Conservation (phyloP, 23 tunicate genomes). For the Diplosoma virens region DNA sequence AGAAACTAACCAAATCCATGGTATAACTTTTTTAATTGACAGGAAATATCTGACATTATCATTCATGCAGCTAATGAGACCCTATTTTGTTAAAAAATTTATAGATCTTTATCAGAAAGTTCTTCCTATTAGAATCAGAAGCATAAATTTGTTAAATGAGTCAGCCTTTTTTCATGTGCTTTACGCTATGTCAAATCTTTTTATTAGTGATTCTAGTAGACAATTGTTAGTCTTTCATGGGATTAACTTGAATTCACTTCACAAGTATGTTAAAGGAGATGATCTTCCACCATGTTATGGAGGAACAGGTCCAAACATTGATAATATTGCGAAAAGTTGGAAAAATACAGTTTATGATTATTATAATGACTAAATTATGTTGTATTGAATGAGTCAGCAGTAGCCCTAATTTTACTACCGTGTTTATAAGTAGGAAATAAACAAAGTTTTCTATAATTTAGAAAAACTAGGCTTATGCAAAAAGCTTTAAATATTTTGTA, state of each 20-base stretch:
- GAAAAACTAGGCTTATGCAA: too few species aligned
- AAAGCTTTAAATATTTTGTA: too few species aligned
- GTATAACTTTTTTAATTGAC: constrained; percentile 73
- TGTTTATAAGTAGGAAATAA: too few species aligned
- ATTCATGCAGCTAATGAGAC: constrained; percentile 65
- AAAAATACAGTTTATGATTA: constrained; percentile 14
- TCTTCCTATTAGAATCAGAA: constrained; percentile 67
- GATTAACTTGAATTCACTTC: constrained; percentile 28
- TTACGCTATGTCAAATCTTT: constrained; percentile 64
- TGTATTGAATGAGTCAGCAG: too few species aligned
- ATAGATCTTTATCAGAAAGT: constrained; percentile 55
- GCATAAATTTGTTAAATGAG: constrained; percentile 61
- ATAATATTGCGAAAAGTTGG: constrained; percentile 27
- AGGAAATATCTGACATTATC: constrained; percentile 18
- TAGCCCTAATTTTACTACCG: too few species aligned
- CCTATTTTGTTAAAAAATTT: constrained; percentile 55
- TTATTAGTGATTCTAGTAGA: constrained; percentile 63
- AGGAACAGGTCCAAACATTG: constrained; percentile 45
- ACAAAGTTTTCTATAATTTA: too few species aligned
- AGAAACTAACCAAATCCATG: constrained; percentile 69
- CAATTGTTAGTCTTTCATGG: constrained; percentile 60
- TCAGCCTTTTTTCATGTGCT: constrained; percentile 53
- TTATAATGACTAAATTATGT: too few species aligned
- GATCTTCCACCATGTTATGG: constrained; percentile 35
- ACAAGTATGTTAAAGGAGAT: constrained; percentile 27